Percentiles rank a stretch among this genome's conserved stretches.
Conservation (phyloP, 2,113 vertebrate genomes). For the Indri indri region DNA sequence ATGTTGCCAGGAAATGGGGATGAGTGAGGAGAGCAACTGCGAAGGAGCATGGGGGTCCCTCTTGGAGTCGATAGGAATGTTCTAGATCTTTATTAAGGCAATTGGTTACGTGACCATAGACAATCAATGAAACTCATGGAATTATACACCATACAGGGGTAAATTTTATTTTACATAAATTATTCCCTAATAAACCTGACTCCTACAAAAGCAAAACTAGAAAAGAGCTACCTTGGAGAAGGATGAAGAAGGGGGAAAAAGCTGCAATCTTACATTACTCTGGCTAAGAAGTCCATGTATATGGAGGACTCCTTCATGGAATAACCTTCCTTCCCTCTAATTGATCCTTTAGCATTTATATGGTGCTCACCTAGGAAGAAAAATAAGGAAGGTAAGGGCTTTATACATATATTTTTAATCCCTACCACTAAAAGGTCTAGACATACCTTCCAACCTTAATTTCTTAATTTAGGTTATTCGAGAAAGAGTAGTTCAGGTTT, state of each 20-base stretch:
- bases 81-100: background rate
- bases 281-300: background rate
- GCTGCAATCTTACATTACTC: background rate
- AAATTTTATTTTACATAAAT: constrained; percentile 15
- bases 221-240: background rate
- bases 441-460: background rate
- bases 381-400: background rate
- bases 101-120: background rate
- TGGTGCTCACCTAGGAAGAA: background rate
- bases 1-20: background rate
- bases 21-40: background rate
- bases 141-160: background rate
- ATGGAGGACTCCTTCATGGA: background rate
- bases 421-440: background rate
- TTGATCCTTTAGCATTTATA: background rate
- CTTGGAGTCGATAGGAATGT: background rate
- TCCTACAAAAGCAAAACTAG: background rate
- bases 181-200: background rate
- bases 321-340: background rate
- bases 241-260: background rate
- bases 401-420: background rate
- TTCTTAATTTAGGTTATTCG: background rate
- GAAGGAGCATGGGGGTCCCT: background rate
- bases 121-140: background rate
- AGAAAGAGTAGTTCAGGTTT: background rate